A percentile compares a stretch with the other conserved stretches of the same genome.
Conservation (phyloP, 2,113 vertebrate genomes). For the Menura novaehollandiae region DNA sequence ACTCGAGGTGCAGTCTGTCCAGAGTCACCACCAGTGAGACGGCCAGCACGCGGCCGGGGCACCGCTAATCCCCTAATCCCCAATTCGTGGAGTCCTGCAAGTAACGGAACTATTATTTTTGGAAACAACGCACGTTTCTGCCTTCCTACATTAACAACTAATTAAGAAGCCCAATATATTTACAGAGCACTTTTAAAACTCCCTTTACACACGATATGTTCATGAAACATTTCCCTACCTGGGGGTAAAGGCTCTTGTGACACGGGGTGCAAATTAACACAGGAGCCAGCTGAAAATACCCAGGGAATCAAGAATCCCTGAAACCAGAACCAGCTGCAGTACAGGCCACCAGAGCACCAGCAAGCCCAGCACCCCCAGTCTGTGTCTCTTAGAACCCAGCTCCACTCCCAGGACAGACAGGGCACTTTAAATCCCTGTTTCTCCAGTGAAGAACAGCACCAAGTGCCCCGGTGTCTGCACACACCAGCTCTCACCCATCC, state of each 20-base stretch:
- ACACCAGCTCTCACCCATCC: neutral
- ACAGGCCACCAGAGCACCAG: neutral
- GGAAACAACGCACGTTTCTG: neutral
- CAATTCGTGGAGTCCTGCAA: neutral
- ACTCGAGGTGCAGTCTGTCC: neutral
- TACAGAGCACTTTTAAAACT: neutral
- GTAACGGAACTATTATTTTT: neutral
- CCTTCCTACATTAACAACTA: neutral
- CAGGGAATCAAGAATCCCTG: neutral
- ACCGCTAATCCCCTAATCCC: neutral
- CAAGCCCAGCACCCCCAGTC: neutral
- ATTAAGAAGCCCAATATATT: neutral
- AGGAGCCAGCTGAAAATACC: neutral
- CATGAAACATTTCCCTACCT: neutral
- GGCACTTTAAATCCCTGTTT: neutral
- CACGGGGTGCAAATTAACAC: neutral
- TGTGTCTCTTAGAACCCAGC: neutral
- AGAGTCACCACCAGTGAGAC: fast-evolving
- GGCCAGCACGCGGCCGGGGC: fast-evolving
- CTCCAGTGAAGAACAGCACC: neutral
- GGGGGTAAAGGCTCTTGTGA: neutral
- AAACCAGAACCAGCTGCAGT: neutral
- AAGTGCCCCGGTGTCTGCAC: fast-evolving
- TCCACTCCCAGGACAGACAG: fast-evolving
- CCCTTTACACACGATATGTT: neutral